Evolutionary conservation across 2,888 invertebrate species (phyloP).

Genomic region (Branchellion lobata): DNA sequence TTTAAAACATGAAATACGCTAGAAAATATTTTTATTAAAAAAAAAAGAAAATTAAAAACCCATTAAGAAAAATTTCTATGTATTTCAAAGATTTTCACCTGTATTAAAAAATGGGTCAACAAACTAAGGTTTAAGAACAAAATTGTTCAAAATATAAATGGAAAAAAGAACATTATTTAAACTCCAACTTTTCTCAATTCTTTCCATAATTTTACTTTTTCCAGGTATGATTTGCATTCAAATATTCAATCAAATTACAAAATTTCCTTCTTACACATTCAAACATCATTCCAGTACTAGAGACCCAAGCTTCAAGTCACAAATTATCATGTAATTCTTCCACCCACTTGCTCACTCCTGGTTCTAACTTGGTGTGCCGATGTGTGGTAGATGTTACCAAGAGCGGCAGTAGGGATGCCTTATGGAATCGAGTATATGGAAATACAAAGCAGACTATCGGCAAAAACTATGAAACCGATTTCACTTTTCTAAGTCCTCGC

Average conservation of each 20-base stretch:
- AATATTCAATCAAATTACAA: background rate
- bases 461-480: background rate
- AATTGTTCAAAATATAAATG: background rate
- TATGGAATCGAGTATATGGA: background rate
- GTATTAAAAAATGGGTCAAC: background rate
- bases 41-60: background rate
- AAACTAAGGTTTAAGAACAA: background rate
- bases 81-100: background rate
- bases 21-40: slow-evolving; percentile 1
- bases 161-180: background rate
- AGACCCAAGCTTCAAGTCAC: background rate
- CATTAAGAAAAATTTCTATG: background rate
- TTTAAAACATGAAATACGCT: no score
- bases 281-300: background rate
- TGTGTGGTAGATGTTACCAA: background rate
- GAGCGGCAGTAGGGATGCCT: background rate
- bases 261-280: no score
- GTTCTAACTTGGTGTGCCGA: background rate
- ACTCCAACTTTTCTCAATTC: background rate
- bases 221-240: background rate
- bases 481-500: background rate
- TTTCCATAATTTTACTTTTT: background rate
- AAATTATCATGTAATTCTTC: background rate
- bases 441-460: background rate
- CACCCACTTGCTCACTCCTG: background rate